Evolutionary conservation across 2,888 invertebrate genomes (phyloP), one percentile per base, ranked within the genome.

Genomic region (Petrolisthes cinctipes): DNA sequence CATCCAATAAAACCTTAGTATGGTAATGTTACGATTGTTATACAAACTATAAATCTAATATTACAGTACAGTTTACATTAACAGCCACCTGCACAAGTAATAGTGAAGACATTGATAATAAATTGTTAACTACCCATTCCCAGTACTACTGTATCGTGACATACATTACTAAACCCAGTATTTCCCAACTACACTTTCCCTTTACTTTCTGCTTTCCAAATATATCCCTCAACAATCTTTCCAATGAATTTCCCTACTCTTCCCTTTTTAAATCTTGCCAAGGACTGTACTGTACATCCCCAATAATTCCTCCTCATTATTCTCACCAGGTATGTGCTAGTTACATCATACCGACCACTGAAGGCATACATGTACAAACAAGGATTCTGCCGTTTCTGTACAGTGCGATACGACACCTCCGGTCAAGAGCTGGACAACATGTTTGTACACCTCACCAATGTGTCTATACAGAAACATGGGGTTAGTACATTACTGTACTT

Each of bases 401-500:
- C 98, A 0, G 97, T 98, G 82, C 98, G 98, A 93, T 91, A 91
- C 86, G 97, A 97, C 92, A 96, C 96, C 2, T 97, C 96, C 92
- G 96, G 96, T 73, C 96, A 96, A 73, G 97, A 97, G 93, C 93
- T 97, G 91, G 97, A 97, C 93, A 98, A 97, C 92, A 97, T 97
- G 95, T 98, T 97, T 92, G 97, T 98, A 85, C 98, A 98, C 94
- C 94, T 98, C 85, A 98, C 98, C 14, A 99, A 99, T 92, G 98
- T 98, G 5, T 98, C 98, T 88, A 97, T 99, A n/a, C 99, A 99
- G 93, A 98, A 98, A 93, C 97, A 98, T 92, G 98, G 98, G 91
- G 96, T 96, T 93, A 93, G 94, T 93, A 11, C 4, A 61, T 0
- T 37, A 37, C 37, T 37, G 37, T 37, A 37, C 37, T 37, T 37